Base-by-base conservation (phyloP, 1,140 invertebrate species). In the Drosophila fuyamai region DNA sequence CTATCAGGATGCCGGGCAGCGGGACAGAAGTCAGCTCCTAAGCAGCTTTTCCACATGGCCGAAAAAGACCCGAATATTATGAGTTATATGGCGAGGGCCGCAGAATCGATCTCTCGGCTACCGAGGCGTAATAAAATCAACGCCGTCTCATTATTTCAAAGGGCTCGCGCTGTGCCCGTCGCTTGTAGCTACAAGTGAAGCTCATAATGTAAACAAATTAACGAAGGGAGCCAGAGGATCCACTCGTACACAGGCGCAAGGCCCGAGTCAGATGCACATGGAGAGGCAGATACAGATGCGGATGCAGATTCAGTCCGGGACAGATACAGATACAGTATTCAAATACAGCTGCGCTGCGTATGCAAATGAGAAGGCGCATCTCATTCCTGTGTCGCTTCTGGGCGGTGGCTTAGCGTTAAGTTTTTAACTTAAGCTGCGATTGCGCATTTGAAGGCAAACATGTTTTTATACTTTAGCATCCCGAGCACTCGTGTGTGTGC, bases 181-280 rank as follows among this genome's bases (percentile, higher is more conserved):
- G 68, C 72, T 74, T 89, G 85, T 75, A 85, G 79, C 74, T 82
- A 91, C 89, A 90, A 90, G 68, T 86, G 90, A 91, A 91, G 84
- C 81, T 83, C 85, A 86, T 83, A 91, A 91, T 91, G 90, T 91
- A 91, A 91, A 91, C 90, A 91, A 91, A 91, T 91, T 91, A 91
- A 86, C 75, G 75, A 74, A 77, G 59, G 50, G 43, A 50, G 47
- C 47, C 56, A 40, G 46, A 74, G 47, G 32, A 66, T 56, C 38
- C 63, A 32, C 29, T 32, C 29, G 29, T 32, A 32, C 29, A 7
- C 29, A 32, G 29, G 8, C 8, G 29, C 7, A 32, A 7, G 29
- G 29, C 29, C 7, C 29, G 29, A 32, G 29, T 6, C 29, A 48
- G 38, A 35, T 62, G 38, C 48, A 29, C 46, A 29, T n/a, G 46